Conservation (phyloP, 2,113 vertebrate genomes). For the Delphinapterus leucas region DNA sequence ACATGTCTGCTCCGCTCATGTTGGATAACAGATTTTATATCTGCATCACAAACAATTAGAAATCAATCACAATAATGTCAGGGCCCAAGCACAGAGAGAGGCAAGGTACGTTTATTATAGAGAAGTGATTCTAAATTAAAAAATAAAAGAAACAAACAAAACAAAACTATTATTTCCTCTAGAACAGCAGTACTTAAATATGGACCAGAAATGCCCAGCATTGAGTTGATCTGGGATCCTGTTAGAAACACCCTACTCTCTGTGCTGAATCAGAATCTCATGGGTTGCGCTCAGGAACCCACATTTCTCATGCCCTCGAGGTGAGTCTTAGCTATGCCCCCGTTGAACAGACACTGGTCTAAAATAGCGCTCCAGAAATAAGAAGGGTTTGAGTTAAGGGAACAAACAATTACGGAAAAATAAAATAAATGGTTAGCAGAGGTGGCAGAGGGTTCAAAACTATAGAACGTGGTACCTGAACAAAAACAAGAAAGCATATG, state of each 20-base stretch:
- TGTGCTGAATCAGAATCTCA: background rate
- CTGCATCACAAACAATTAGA: background rate
- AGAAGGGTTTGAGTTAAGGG: background rate
- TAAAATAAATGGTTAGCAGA: background rate
- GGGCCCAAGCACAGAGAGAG: background rate
- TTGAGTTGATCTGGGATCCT: background rate
- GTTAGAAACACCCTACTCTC: background rate
- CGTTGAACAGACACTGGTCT: background rate
- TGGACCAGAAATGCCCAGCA: background rate
- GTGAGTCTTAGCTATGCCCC: background rate
- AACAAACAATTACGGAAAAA: background rate
- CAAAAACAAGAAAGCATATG: rapidly evolving
- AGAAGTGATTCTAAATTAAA: background rate
- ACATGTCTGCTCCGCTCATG: background rate
- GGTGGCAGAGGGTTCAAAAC: too few species aligned
- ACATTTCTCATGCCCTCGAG: background rate
- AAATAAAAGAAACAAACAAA: too few species aligned
- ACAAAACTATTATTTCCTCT: background rate
- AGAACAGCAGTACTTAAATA: background rate
- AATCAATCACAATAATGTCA: background rate
- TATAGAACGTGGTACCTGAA: background rate
- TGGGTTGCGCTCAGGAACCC: background rate
- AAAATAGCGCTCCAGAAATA: background rate
- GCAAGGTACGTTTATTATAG: background rate
- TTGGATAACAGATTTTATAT: background rate